A percentile compares a stretch with the other conserved stretches of the same genome.
These are phyloP conservation scores for Catocala sponsa DNA, from an alignment of 2,888 invertebrate species.

Conservation along the genomic window DNA sequence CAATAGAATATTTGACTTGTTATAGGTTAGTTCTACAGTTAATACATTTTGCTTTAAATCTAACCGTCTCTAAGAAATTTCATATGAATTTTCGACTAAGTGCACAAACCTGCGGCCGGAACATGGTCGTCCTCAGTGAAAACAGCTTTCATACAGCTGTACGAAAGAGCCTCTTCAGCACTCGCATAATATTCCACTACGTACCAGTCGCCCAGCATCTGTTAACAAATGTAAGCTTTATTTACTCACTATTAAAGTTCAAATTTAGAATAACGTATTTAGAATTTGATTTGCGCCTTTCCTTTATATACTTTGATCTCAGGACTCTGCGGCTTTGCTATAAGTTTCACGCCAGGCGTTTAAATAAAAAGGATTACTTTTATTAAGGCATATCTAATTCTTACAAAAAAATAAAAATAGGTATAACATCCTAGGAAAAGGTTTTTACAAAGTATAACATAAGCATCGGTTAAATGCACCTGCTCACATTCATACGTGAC, in stretches of 20 bases:
- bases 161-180: constrained; percentile 94
- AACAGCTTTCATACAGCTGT: constrained; percentile 95
- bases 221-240: constrained; percentile 43
- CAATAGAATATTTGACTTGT: no score
- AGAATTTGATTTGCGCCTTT: constrained; percentile 34
- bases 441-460: no score
- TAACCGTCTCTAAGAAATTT: neutral
- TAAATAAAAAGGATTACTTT: constrained; percentile 6
- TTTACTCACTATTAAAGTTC: accelerated
- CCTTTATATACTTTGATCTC: constrained; percentile 28
- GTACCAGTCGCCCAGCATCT: constrained; percentile 95
- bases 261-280: constrained; percentile 9
- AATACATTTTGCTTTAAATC: no score
- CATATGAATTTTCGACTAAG: neutral
- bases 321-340: constrained; percentile 29
- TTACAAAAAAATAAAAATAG: no score
- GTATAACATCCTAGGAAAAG: no score
- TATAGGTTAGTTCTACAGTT: no score
- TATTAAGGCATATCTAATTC: neutral
- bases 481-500: no score
- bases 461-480: no score
- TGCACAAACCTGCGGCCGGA: constrained; percentile 68
- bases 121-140: constrained; percentile 87
- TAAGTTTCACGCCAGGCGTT: constrained; percentile 31
- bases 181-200: constrained; percentile 96